Conservation (phyloP, 2,888 invertebrate species). For the Ornithoptera alexandrae region DNA sequence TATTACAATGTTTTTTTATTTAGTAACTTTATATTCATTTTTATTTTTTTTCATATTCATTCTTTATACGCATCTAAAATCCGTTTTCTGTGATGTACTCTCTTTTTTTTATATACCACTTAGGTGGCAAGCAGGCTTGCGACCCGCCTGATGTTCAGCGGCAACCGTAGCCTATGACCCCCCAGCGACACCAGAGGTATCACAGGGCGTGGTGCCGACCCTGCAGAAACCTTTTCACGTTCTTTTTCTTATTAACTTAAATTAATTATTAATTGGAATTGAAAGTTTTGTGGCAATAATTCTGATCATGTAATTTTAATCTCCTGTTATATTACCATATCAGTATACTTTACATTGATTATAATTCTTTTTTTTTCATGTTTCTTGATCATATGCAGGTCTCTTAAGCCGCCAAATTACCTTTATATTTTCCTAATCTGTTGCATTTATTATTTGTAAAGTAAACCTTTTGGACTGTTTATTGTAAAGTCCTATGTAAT, state of each 20-base stretch:
- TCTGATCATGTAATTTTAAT: neutral
- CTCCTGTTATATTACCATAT: neutral
- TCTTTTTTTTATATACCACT: too few relatives aligned
- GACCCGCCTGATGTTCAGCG: too few relatives aligned
- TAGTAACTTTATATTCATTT: neutral
- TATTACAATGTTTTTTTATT: neutral
- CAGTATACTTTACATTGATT: neutral
- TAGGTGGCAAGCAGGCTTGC: too few relatives aligned
- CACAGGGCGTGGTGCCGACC: too few relatives aligned
- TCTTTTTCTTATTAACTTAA: neutral
- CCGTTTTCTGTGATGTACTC: neutral
- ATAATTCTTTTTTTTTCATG: neutral
- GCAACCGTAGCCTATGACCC: too few relatives aligned
- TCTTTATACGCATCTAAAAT: neutral
- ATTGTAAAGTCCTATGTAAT: constrained; percentile 1
- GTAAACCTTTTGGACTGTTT: neutral
- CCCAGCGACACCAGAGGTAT: too few relatives aligned
- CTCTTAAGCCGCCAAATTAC: neutral
- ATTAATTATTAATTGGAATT: neutral
- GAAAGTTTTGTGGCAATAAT: neutral
- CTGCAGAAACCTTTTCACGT: too few relatives aligned
- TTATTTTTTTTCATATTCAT: too few relatives aligned
- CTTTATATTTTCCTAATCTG: constrained; percentile 19
- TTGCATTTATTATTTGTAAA: constrained; percentile 28
- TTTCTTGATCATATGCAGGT: neutral